Evolutionary conservation across 1,140 invertebrate genomes (phyloP), one percentile per base, ranked within the genome.

Genomic region (Sinella curviseta): DNA sequence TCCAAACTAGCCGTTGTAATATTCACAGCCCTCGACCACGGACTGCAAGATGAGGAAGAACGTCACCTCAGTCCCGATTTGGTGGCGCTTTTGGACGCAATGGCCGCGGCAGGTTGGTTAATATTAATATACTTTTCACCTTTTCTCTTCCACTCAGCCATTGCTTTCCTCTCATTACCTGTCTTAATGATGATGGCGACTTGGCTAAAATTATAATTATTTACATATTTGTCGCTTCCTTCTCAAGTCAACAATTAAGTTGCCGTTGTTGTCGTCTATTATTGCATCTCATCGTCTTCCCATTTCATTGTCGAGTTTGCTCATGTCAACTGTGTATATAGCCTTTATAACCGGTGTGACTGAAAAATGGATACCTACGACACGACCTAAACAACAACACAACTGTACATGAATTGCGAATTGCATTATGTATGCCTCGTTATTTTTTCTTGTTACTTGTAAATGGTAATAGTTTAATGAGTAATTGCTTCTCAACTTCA

Each of bases 11-110:
- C 94, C 4, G 87, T 93, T 78, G 90, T 94, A 77, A 91, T 97
- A 77, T 97, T 94, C 87, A 90, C 92, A 80, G 94, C 95, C n/a
- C 88, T 97, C 84, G 95, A 97, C 87, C 96, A 92, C 88, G 93
- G 93, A 80, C 87, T 95, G 85, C 89, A 90, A 67, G 92, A 93
- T 82, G 92, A 94, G 78, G 95, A 97, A 86, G 95, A 97, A 88
- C 90, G 92, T 78, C 90, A 92, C 82, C 91, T 98, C 78, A 94
- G 93, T 82, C 90, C 92, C 17, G 93, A 95, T 84, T 89, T 98
- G 65, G 94, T 96, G 86, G 89, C 90, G 34, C 90, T 97, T 17
- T 94, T 98, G 82, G 92, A 92, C 80, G 89, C 91, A 81, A 96
- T 97, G 93, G 94, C 93, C 31, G 89, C 90, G 14, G 88, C 91